These are phyloP conservation scores for Chrysaora quinquecirrha DNA, from an alignment of 30 jellyfish, hydroid and myxozoan species.

Conservation along the genomic window DNA sequence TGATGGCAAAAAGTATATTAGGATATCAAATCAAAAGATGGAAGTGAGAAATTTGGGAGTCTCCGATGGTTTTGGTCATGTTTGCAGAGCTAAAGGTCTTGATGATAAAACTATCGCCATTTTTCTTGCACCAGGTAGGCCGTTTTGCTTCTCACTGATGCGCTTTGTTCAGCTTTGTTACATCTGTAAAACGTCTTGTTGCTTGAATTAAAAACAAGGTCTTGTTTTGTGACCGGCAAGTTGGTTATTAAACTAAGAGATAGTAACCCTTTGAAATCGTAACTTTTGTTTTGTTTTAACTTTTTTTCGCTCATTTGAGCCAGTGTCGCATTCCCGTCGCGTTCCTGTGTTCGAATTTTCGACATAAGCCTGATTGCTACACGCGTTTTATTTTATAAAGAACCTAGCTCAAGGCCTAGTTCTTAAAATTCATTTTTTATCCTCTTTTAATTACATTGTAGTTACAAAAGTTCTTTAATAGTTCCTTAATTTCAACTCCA, in stretches of 20 bases:
- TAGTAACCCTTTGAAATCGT: neutral
- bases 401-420: too few species aligned
- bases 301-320: neutral
- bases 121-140: constrained; percentile 25
- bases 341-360: too few species aligned
- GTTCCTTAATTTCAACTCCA: too few species aligned
- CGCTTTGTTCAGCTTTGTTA: too few species aligned
- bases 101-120: neutral
- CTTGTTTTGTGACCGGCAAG: neutral
- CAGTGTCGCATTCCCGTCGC: too few species aligned
- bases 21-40: constrained; percentile 44
- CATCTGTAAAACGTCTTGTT: neutral
- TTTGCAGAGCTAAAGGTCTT: constrained; percentile 66
- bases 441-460: too few species aligned
- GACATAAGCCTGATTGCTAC: too few species aligned
- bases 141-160: too few species aligned
- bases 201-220: neutral
- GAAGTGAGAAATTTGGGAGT: constrained; percentile 28
- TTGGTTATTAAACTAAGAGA: neutral
- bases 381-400: too few species aligned
- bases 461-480: too few species aligned
- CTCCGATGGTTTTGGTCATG: constrained; percentile 26
- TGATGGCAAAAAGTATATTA: constrained; percentile 62
- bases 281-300: neutral
- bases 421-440: too few species aligned